Evolutionary conservation across 2,888 invertebrate genomes (phyloP).

Genomic region (Iphiclides podalirius): DNA sequence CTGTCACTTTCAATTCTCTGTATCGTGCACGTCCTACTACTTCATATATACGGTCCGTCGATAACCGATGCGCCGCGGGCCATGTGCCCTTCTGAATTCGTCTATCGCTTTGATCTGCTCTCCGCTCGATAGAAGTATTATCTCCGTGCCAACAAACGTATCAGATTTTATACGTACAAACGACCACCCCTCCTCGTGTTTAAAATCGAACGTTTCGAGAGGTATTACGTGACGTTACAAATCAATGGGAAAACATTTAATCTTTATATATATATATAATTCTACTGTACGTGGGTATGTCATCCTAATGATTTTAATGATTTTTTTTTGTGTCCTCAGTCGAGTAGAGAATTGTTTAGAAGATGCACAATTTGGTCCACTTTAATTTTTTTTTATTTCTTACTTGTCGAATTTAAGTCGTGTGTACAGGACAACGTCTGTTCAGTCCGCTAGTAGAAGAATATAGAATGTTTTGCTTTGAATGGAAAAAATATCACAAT

Average conservation of each 20-base stretch:
- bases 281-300: too few relatives aligned
- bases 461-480: too few relatives aligned
- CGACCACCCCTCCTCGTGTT: neutral
- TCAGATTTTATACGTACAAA: constrained; percentile 20
- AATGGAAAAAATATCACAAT: too few relatives aligned
- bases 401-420: too few relatives aligned
- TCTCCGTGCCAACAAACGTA: constrained; percentile 17
- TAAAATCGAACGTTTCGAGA: constrained; percentile 1
- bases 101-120: constrained; percentile 39
- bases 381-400: too few relatives aligned
- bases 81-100: constrained; percentile 25
- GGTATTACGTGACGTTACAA: neutral
- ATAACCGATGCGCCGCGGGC: constrained; percentile 30
- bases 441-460: too few relatives aligned
- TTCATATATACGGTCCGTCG: constrained; percentile 28
- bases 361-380: too few relatives aligned
- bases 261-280: too few relatives aligned
- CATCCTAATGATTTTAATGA: too few relatives aligned
- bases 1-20: constrained; percentile 37
- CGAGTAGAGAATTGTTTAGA: too few relatives aligned
- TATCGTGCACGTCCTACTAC: constrained; percentile 33
- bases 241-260: neutral
- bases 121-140: constrained; percentile 27
- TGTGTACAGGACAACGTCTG: too few relatives aligned
- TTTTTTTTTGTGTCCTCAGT: too few relatives aligned